Base-by-base conservation (phyloP, 64 coral and sea anemone species). In the Porites lutea region DNA sequence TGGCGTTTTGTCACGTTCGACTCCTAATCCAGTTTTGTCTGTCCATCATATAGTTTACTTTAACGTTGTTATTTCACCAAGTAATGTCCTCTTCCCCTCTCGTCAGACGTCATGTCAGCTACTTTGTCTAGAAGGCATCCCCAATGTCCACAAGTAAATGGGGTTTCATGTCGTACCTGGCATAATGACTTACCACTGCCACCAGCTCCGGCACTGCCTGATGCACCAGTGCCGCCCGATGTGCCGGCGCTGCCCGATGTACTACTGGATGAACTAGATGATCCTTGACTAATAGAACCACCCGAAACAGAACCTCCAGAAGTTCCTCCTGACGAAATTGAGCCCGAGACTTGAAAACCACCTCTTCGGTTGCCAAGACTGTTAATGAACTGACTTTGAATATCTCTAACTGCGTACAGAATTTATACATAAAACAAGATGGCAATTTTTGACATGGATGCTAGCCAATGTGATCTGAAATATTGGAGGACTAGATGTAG, bases 331-430 rank as follows among this genome's bases (percentile, higher is more conserved):
- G 19, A 21, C 13, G 81, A 49, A 3, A 23, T 16, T 44, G 81
- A 66, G 8, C 48, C 37, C 12, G 81, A 50, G 5, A 65, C 48
- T 21, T 50, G 63, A 13, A 13, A 48, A 46, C 37, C 16, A 6
- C 63, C 47, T 68, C 62, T 61, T 50, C 63, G 81, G 81, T 67
- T 53, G 0, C 19, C 19, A 50, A 84, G 81, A 48, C 63, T 84
- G 46, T 84, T 69, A 18, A 84, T 68, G 81, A 84, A 69, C 16
- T 84, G 46, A 7, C 47, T 84, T 48, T 68, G 62, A 19, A 84
- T 15, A 52, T 84, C 64, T 9, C 62, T 69, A 22, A 68, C 81
- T 84, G 63, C 22, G 19, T 19, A 20, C 48, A 48, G 16, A 64
- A 64, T 59, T 27, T 3, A 61, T 11, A 55, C 13, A 12, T 22